Evolutionary conservation across 2,888 invertebrate species (phyloP).

Genomic region (Ophonus ardosiacus): DNA sequence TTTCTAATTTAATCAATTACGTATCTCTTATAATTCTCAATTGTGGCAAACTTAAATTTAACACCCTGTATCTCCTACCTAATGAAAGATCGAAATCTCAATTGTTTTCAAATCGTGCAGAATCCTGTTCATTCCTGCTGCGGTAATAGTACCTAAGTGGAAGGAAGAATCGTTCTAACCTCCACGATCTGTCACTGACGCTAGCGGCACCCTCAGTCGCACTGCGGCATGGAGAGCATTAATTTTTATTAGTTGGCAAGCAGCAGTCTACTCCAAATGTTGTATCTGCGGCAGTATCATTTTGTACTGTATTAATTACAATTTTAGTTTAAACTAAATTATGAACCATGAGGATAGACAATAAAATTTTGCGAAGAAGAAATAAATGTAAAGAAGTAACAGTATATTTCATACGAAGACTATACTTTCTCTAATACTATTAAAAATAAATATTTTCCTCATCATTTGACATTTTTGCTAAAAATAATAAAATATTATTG

Average conservation of each 20-base stretch:
- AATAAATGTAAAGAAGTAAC: not conserved
- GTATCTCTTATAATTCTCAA: too few relatives aligned
- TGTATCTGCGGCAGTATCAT: conserved; percentile 23
- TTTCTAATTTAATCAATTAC: too few relatives aligned
- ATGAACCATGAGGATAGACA: conserved; percentile 35
- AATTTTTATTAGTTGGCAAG: conserved; percentile 52
- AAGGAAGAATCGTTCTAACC: conserved; percentile 40
- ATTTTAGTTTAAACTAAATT: conserved; percentile 48
- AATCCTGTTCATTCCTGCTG: conserved; percentile 16
- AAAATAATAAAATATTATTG: too few relatives aligned
- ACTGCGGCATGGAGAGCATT: conserved; percentile 30
- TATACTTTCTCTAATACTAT: too few relatives aligned
- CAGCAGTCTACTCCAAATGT: not conserved
- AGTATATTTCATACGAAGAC: too few relatives aligned
- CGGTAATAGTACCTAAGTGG: conserved; percentile 38
- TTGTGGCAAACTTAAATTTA: too few relatives aligned
- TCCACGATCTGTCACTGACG: conserved; percentile 11
- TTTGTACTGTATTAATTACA: conserved; percentile 47
- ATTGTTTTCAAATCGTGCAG: conserved; percentile 42
- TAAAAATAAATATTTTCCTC: too few relatives aligned
- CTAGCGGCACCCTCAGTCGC: not conserved
- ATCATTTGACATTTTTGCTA: too few relatives aligned
- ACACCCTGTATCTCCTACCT: not conserved
- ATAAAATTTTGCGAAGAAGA: not conserved
- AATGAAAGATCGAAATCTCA: conserved; percentile 38